Evolutionary conservation across 2,113 vertebrate genomes (phyloP).

Genomic region (Cryptoleucopteryx plumbea): DNA sequence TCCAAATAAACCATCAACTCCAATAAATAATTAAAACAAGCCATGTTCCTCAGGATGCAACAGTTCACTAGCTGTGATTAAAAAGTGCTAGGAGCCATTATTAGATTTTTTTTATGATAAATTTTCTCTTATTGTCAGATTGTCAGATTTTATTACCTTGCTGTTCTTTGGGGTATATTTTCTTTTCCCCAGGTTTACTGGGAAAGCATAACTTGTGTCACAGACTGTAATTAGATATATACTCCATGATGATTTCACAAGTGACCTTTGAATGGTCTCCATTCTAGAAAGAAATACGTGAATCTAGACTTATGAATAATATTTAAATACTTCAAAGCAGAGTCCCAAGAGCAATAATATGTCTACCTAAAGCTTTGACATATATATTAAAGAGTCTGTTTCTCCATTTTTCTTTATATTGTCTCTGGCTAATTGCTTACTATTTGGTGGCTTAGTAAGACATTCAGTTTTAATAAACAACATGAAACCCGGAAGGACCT

Average conservation of each 20-base stretch:
- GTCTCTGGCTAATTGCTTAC: neutral
- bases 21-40: constrained; percentile 71
- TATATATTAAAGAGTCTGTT: neutral
- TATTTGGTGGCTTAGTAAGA: neutral
- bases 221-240: neutral
- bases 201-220: neutral
- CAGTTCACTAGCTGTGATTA: constrained; percentile 61
- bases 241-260: constrained; percentile 19
- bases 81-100: constrained; percentile 59
- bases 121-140: constrained; percentile 51
- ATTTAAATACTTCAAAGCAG: constrained; percentile 25
- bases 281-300: neutral
- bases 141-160: constrained; percentile 57
- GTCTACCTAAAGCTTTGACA: neutral
- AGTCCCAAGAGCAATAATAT: neutral
- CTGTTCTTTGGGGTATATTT: constrained; percentile 29
- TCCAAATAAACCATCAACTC: constrained; percentile 62
- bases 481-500: neutral
- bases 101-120: constrained; percentile 34
- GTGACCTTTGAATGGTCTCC: constrained; percentile 14
- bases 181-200: constrained; percentile 20
- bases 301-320: neutral
- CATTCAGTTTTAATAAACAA: neutral
- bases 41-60: constrained; percentile 46
- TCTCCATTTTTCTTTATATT: neutral